These are phyloP conservation scores for Netelia melanura DNA, from an alignment of 2,888 invertebrate genomes.

Conservation along the genomic window DNA sequence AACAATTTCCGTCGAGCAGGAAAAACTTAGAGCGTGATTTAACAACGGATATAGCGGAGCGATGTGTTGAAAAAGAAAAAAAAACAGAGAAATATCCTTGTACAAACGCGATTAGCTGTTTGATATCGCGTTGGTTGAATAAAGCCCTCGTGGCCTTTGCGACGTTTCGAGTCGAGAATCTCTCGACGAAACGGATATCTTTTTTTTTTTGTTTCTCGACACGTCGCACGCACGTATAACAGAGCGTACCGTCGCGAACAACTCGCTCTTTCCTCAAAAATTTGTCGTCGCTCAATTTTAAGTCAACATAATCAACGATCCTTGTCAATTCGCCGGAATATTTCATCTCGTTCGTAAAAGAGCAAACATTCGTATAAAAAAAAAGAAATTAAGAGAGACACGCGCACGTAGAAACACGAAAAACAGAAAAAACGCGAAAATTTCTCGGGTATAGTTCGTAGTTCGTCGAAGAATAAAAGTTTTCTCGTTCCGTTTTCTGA, in stretches of 20 bases:
- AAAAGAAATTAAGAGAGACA: background rate
- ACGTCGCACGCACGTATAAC: background rate
- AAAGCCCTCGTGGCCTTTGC: background rate
- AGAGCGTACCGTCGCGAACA: background rate
- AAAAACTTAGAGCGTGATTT: background rate
- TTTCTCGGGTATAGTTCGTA: background rate
- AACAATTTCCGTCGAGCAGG: background rate
- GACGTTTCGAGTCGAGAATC: slow-evolving; percentile 3
- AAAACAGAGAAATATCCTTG: slow-evolving; percentile 14
- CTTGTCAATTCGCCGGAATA: background rate
- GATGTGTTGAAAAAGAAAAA: slow-evolving; percentile 37
- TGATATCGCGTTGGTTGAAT: slow-evolving; percentile 36
- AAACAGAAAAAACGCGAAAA: background rate
- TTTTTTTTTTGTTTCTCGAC: background rate
- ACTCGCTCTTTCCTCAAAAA: background rate
- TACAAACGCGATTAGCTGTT: slow-evolving; percentile 31
- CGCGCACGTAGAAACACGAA: background rate
- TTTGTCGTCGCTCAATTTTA: background rate
- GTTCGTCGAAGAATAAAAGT: background rate
- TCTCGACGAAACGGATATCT: slow-evolving; percentile 8
- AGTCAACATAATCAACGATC: background rate
- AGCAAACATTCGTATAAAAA: background rate
- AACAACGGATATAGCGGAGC: slow-evolving; percentile 36
- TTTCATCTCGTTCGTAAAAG: background rate
- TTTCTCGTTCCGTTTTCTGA: slow-evolving; percentile 12